Evolutionary conservation across 2,113 vertebrate species (phyloP).

Genomic region (Hystrix cristata): DNA sequence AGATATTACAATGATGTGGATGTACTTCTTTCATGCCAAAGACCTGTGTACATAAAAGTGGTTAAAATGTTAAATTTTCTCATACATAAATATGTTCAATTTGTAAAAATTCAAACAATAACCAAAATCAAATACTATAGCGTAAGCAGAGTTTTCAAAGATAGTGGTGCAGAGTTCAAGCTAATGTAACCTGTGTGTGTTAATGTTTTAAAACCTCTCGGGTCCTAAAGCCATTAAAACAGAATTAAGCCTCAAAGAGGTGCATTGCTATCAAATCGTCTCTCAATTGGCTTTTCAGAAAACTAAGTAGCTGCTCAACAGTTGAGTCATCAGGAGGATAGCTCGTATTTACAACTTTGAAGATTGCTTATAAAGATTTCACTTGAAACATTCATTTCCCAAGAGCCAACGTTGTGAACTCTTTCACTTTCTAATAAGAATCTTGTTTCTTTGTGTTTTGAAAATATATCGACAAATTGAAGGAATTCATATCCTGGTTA

Average conservation of each 20-base stretch:
- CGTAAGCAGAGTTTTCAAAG: not conserved
- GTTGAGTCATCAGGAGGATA: slow-evolving; percentile 19
- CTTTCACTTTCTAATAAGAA: not conserved
- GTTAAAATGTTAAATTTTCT: not conserved
- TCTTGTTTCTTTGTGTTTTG: not conserved
- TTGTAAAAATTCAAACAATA: not conserved
- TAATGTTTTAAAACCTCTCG: slow-evolving; percentile 35
- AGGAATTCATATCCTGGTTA: not conserved
- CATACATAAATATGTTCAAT: not conserved
- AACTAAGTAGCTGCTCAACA: not conserved
- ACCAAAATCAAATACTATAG: not conserved
- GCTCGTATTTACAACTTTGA: not conserved
- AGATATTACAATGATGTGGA: not conserved
- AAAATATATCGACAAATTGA: not conserved
- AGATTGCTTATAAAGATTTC: not conserved
- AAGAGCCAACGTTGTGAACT: not conserved
- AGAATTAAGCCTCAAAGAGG: slow-evolving; percentile 56
- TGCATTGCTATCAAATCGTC: not conserved
- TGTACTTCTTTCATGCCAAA: not conserved
- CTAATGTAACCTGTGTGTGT: not conserved
- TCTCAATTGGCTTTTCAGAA: slow-evolving; percentile 54
- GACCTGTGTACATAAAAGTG: not conserved
- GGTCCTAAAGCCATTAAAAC: slow-evolving; percentile 67
- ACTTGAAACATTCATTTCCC: not conserved
- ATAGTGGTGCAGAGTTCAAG: not conserved